Evolutionary conservation across 2,113 vertebrate genomes (phyloP).

Genomic region (Martes martes): DNA sequence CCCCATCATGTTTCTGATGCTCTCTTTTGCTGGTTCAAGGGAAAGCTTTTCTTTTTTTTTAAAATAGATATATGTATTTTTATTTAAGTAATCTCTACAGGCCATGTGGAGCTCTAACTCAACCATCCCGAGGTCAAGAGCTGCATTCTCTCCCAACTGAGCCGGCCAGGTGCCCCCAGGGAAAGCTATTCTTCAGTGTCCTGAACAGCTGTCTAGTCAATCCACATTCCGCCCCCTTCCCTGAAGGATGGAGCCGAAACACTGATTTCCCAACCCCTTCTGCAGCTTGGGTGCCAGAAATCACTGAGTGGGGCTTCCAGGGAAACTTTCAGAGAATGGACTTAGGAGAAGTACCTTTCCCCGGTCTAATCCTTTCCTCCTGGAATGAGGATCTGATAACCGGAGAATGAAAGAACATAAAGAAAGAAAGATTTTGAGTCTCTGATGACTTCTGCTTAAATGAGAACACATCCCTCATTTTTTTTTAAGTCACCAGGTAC

Average conservation of each 20-base stretch:
- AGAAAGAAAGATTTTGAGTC: not conserved
- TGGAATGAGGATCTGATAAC: not conserved
- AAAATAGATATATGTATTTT: not conserved
- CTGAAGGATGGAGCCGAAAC: not conserved
- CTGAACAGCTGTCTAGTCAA: not conserved
- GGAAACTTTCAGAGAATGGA: not conserved
- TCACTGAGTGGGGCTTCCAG: not conserved
- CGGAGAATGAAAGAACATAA: not conserved
- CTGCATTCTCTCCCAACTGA: not conserved
- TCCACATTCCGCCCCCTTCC: not conserved
- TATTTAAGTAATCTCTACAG: not conserved
- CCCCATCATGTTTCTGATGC: not conserved
- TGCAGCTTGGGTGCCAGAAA: not conserved
- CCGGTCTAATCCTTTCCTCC: not conserved
- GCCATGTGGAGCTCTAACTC: not conserved
- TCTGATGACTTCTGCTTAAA: not conserved
- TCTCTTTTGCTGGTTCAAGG: not conserved
- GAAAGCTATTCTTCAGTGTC: not conserved
- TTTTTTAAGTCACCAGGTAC: not conserved
- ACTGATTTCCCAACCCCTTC: not conserved
- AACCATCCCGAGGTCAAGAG: not conserved
- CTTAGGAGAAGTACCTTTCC: not conserved
- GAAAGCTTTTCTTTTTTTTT: not conserved
- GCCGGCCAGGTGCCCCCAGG: not conserved
- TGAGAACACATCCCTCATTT: not conserved